phyloP scores from a whole-genome alignment of 2,113 vertebrate species.

The Tretioscincus oriximinensis region DNA sequence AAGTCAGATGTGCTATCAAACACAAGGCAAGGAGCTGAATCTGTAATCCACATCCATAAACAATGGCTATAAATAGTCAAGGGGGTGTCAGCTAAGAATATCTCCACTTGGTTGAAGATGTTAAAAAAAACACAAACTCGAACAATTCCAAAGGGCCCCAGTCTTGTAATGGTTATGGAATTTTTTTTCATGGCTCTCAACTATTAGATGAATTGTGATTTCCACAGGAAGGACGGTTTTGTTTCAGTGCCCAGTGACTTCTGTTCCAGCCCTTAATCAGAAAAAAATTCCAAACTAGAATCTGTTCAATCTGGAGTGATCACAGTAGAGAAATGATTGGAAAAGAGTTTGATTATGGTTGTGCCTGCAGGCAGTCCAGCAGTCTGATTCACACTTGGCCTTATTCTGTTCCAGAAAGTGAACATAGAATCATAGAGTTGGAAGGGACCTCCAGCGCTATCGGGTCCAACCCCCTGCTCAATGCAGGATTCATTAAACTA shows the following conservation, averaged over 20 bases:
- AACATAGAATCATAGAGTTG: no score
- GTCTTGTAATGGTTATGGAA: rapidly evolving
- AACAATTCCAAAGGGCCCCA: no score
- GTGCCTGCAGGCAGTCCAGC: no score
- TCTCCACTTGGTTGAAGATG: not conserved
- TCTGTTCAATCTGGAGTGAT: no score
- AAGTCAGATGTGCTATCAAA: slow-evolving; percentile 31
- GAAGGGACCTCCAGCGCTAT: no score
- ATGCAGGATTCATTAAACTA: no score
- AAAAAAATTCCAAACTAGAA: not conserved
- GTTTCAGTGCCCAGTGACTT: not conserved
- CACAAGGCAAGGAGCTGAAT: not conserved
- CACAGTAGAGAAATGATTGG: no score
- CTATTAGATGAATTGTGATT: not conserved
- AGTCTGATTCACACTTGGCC: no score
- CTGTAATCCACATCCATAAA: slow-evolving; percentile 8
- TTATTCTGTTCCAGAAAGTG: no score
- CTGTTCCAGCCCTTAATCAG: not conserved
- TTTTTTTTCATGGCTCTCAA: not conserved
- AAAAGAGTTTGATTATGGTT: no score
- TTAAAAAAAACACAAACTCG: no score
- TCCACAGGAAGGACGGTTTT: not conserved
- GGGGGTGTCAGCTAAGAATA: not conserved
- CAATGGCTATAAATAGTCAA: not conserved
- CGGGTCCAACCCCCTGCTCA: no score